These are phyloP conservation scores for Cecropterus lyciades DNA, from an alignment of 1,140 invertebrate species.

Conservation along the genomic window DNA sequence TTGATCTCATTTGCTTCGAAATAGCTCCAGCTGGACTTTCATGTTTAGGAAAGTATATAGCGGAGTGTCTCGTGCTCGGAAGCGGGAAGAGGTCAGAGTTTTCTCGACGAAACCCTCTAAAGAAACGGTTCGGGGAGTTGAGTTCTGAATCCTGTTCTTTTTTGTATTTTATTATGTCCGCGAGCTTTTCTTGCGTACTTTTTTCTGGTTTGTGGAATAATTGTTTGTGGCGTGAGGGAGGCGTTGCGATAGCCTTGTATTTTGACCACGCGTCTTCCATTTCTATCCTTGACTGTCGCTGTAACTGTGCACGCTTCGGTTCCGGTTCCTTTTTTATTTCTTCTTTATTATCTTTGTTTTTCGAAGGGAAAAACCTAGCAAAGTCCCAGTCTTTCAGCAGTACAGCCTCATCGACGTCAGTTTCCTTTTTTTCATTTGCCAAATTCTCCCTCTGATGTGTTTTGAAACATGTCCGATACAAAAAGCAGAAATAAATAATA, in stretches of 20 bases:
- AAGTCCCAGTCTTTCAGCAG: constrained; percentile 93
- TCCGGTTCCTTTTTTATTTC: constrained; percentile 71
- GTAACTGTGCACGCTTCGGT: constrained; percentile 64
- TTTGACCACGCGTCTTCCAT: constrained; percentile 78
- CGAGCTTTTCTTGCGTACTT: constrained; percentile 72
- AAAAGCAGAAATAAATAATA: constrained; percentile 74
- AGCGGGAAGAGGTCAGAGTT: constrained; percentile 92
- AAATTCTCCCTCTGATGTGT: constrained; percentile 74
- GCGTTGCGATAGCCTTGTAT: constrained; percentile 78
- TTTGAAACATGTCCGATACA: constrained; percentile 72
- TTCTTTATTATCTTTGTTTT: constrained; percentile 65
- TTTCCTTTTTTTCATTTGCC: constrained; percentile 73
- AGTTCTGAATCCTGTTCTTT: constrained; percentile 88
- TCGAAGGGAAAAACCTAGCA: constrained; percentile 90
- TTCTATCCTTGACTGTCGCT: constrained; percentile 71
- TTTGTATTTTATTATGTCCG: constrained; percentile 81
- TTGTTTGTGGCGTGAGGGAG: constrained; percentile 73
- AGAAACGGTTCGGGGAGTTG: constrained; percentile 88
- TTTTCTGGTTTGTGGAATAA: constrained; percentile 71
- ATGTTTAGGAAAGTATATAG: constrained; percentile 85
- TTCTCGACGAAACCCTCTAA: constrained; percentile 91
- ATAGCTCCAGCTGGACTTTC: constrained; percentile 77
- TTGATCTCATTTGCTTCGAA: constrained; percentile 83
- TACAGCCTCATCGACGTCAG: constrained; percentile 88
- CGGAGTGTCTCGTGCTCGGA: constrained; percentile 89